Evolutionary conservation across 92 coral and sea anemone species (phyloP).

Genomic region (Isaurus tuberculatus): DNA sequence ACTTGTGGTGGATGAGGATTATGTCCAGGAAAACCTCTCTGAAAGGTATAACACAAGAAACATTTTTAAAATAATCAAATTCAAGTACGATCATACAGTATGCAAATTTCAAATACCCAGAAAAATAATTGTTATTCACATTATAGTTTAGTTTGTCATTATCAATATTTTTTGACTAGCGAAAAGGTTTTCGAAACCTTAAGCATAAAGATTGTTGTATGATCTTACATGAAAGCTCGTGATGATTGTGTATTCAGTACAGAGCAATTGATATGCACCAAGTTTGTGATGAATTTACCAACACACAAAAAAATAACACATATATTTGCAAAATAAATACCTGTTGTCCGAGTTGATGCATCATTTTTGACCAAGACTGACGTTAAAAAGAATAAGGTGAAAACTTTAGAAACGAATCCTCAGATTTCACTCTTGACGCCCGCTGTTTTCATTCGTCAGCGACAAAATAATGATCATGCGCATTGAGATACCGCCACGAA

Average conservation of each 20-base stretch:
- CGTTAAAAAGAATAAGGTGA: neutral
- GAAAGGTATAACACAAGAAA: neutral
- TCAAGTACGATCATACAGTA: neutral
- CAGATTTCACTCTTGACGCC: neutral
- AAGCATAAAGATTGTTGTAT: too few species aligned
- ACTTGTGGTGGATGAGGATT: conserved; percentile 84
- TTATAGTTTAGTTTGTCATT: too few species aligned
- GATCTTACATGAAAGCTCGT: too few species aligned
- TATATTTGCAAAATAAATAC: conserved; percentile 35
- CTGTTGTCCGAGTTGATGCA: conserved; percentile 93
- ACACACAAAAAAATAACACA: neutral
- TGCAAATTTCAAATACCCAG: too few species aligned
- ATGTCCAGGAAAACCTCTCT: conserved; percentile 90
- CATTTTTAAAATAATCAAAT: neutral
- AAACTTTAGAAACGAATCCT: neutral
- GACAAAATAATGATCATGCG: conserved; percentile 23
- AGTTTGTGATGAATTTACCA: neutral
- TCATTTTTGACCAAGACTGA: conserved; percentile 55
- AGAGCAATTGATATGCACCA: neutral
- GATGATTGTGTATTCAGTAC: too few species aligned
- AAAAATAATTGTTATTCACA: too few species aligned
- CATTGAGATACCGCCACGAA: conserved; percentile 68
- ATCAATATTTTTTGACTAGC: too few species aligned
- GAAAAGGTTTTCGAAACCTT: too few species aligned
- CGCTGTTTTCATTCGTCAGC: conserved; percentile 38